These are phyloP conservation scores for Olivierus martensii DNA, from an alignment of 1,140 invertebrate species.

Conservation along the genomic window DNA sequence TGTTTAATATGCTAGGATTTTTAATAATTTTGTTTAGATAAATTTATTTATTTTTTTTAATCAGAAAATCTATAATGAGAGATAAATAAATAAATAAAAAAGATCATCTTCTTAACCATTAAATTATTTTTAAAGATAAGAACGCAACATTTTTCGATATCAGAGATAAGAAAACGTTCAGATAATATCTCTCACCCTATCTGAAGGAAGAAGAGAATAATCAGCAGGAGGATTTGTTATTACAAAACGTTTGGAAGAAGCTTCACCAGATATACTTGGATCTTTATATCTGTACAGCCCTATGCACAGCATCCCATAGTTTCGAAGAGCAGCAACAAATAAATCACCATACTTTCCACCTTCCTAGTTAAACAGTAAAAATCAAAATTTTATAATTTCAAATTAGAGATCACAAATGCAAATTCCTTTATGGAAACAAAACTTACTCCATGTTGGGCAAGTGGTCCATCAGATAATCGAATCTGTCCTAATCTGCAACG, in stretches of 20 bases:
- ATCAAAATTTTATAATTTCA: neutral
- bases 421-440: too few species aligned
- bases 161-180: too few species aligned
- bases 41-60: conserved; percentile 6
- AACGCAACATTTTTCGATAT: too few species aligned
- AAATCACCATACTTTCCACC: conserved; percentile 89
- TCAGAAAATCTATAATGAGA: conserved; percentile 11
- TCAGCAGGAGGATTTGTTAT: conserved; percentile 98
- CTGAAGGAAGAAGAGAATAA: conserved; percentile 84
- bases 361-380: conserved; percentile 37
- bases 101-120: too few species aligned
- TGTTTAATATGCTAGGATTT: too few species aligned
- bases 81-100: neutral
- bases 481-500: conserved; percentile 94
- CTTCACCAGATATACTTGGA: conserved; percentile 18
- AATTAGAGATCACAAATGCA: too few species aligned
- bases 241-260: conserved; percentile 57
- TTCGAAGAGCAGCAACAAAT: conserved; percentile 89
- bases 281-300: conserved; percentile 74
- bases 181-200: conserved; percentile 55
- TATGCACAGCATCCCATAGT: conserved; percentile 98
- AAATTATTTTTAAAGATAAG: too few species aligned
- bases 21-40: too few species aligned
- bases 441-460: conserved; percentile 74
- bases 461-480: conserved; percentile 85